Evolutionary conservation across 1,140 invertebrate species (phyloP), one percentile per base, ranked within the genome.

Genomic region (Macrobrachium rosenbergii): DNA sequence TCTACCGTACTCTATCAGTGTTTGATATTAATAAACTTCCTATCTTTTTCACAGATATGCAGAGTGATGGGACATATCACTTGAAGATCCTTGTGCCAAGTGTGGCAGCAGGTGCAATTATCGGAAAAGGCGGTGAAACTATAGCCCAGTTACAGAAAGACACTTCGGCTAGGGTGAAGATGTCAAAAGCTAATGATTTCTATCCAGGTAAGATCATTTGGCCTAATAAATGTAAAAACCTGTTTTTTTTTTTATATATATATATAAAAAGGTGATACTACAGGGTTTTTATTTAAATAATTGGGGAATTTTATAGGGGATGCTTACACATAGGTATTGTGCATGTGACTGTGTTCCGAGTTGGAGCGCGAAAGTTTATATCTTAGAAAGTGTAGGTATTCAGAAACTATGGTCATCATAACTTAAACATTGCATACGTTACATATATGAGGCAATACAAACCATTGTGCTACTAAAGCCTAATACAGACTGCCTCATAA

Each of bases 171-270:
- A 94, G 97, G 90, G 96, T 99, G 85, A 99, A 99, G 94, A 99
- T 99, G 98, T 99, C 98, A 88, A 99, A 99, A 93, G 97, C 97
- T 21, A 97, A 98, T 92, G 98, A 99, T 92, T 99, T 98, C 93
- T 99, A 99, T 94, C 98, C 98, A 94, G 98, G 98, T 98, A 93
- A 93, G 93, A 17, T 77, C 8, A 16, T 43, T 69, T 52, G 7
- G 52, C 52, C 7, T 5, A 10, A 52, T 52, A 12, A 52, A 52
- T 5, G 52, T 8, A 52, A 12, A 12, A 23, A 2, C 28, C 28
- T 28, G 21, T 72, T 7, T 77, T 80, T 82, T 62, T 43, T 88
- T 87, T 85, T 90, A 52, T 5, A 10, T 6, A 12, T 64, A 23
- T 6, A 23, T 64, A 12, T 5, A 6, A 52, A 52, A 10, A 8